Base-by-base conservation (phyloP, 2,888 invertebrate species). In the Folsomia manolachei region DNA sequence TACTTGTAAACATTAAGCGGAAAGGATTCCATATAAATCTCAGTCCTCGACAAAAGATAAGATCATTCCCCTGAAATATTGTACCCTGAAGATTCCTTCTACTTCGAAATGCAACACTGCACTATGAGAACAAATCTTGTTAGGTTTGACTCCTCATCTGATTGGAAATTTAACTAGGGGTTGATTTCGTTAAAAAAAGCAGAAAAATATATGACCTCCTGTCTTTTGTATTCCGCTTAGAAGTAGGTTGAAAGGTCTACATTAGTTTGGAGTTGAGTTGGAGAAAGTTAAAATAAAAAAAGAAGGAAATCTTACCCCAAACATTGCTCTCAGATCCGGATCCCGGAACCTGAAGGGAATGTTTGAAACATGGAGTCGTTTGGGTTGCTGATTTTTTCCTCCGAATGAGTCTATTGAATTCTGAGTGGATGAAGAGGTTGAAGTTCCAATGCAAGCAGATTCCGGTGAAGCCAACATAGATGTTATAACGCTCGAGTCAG, bases 331-430 rank as follows among this genome's bases (percentile, higher is more conserved):
- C 81, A 99, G 90, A 87, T 99, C 98, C 78, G 97, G 97, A 88
- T 99, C 98, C 87, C 98, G 90, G 88, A 97, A 99, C 85, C 98
- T 89, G 88, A 99, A 99, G 83, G 99, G 99, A 88, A 99, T 99
- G 88, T 99, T 99, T 84, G 97, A 97, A 84, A 99, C 97, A 86
- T 99, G 98, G 82, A 99, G 89, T 84, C 99, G 89, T 86, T 99
- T 97, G 82, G 94, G 86, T 81, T 77, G 77, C 74, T 86, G 86
- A 86, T 86, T 78, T 1, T 63, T 63, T 71, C 76, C 75, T 71
- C 73, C 66, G 60, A n/a, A 21, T 18, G 64, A 18, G 62, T 79
- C 78, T 52, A 60, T 79, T 60, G 78, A 71, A 65, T 70, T 78
- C 71, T 78, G 79, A 69, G 78, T 71, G 14, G 75, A 75, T n/a